Conservation (phyloP, 2,888 invertebrate genomes). For the Diploptera punctata region DNA sequence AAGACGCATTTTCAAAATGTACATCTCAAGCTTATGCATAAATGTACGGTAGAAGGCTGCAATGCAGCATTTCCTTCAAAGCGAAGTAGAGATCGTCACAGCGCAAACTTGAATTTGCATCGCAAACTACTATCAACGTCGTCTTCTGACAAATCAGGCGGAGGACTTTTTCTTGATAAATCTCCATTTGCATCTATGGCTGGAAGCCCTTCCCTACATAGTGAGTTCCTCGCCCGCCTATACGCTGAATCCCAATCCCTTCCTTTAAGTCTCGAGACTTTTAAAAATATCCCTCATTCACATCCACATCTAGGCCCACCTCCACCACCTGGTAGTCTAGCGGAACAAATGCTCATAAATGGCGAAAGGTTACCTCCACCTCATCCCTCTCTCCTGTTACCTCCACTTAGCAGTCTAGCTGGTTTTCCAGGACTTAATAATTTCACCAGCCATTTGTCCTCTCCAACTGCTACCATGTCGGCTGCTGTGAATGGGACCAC, state of each 20-base stretch:
- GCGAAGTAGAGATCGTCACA: conserved; percentile 90
- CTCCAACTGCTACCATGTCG: neutral
- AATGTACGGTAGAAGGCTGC: conserved; percentile 93
- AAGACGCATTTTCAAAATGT: conserved; percentile 96
- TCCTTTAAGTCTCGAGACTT: conserved; percentile 66
- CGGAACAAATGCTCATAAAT: conserved; percentile 58
- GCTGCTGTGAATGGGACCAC: conserved; percentile 17
- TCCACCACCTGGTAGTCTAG: conserved; percentile 56
- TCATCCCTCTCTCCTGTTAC: conserved; percentile 50
- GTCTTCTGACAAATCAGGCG: conserved; percentile 59
- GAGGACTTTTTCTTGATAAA: conserved; percentile 57
- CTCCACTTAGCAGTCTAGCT: conserved; percentile 63
- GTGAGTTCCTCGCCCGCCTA: conserved; percentile 78
- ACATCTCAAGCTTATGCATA: conserved; percentile 94
- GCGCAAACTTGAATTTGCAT: conserved; percentile 89
- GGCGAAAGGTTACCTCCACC: conserved; percentile 60
- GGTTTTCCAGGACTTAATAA: conserved; percentile 62
- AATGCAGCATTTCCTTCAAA: conserved; percentile 95
- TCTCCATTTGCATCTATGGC: conserved; percentile 63
- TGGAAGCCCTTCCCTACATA: conserved; percentile 68
- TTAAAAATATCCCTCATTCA: conserved; percentile 61
- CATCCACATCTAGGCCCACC: conserved; percentile 48
- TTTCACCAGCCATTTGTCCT: conserved; percentile 45
- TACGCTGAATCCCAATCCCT: conserved; percentile 69
- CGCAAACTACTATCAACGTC: conserved; percentile 83